These are phyloP conservation scores for Paralichthys olivaceus DNA, from an alignment of 2,113 vertebrate genomes.

Conservation along the genomic window DNA sequence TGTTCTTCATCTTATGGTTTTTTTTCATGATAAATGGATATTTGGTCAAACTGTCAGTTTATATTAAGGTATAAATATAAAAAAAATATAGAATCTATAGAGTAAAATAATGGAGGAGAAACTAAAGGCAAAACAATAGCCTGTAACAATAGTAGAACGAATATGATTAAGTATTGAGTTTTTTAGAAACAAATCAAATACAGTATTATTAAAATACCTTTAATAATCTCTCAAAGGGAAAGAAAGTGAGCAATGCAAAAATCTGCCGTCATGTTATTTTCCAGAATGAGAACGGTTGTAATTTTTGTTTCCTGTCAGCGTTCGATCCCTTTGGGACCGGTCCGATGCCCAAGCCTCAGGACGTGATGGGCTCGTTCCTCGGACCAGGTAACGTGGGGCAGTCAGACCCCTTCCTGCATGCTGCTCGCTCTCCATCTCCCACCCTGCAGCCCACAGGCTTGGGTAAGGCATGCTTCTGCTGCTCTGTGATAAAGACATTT, in stretches of 20 bases:
- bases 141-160: no score
- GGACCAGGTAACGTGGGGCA: conserved; percentile 85
- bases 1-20: neutral
- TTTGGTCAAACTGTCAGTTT: no score
- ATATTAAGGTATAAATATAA: neutral
- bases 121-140: no score
- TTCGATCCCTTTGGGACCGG: conserved; percentile 93
- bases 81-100: neutral
- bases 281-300: neutral
- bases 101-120: no score
- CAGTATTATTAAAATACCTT: no score
- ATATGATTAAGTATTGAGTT: no score
- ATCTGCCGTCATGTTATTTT: no score
- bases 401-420: conserved; percentile 92
- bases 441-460: conserved; percentile 85
- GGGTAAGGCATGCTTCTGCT: conserved; percentile 82
- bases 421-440: conserved; percentile 91
- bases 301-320: conserved; percentile 50
- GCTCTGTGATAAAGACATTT: conserved; percentile 16
- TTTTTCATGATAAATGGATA: neutral
- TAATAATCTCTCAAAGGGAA: no score
- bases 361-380: conserved; percentile 92
- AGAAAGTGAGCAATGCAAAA: no score
- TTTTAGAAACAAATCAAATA: no score
- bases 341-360: conserved; percentile 88